phyloP scores from a whole-genome alignment of 2,888 invertebrate genomes.

The Eupithecia vulgata region DNA sequence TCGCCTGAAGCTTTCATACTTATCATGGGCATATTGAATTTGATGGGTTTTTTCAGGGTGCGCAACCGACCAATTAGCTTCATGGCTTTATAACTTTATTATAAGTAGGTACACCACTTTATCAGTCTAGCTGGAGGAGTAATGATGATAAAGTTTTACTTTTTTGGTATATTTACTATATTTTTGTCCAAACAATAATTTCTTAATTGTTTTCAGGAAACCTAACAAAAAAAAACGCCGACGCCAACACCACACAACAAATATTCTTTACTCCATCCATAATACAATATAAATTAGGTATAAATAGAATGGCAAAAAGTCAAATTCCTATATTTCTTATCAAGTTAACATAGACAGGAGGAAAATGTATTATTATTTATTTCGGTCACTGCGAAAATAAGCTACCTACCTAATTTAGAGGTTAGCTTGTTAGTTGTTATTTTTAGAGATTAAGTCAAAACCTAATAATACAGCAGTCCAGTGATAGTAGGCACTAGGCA shows the following conservation, averaged over 20 bases:
- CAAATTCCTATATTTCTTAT: neutral
- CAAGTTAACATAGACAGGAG: no score
- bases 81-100: neutral
- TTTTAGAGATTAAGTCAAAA: neutral
- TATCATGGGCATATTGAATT: neutral
- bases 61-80: neutral
- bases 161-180: neutral
- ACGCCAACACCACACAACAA: neutral
- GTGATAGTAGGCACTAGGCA: neutral
- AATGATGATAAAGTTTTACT: neutral
- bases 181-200: neutral
- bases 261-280: neutral
- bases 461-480: neutral
- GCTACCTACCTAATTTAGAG: neutral
- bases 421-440: neutral
- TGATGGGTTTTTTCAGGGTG: conserved; percentile 2
- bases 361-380: no score
- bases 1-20: conserved; percentile 28
- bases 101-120: neutral
- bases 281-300: neutral
- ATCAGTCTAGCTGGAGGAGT: neutral
- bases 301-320: neutral
- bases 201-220: neutral
- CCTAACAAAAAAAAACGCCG: neutral
- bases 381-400: neutral